Evolutionary conservation across 2,113 vertebrate genomes (phyloP).

Genomic region (Butorides virescens): DNA sequence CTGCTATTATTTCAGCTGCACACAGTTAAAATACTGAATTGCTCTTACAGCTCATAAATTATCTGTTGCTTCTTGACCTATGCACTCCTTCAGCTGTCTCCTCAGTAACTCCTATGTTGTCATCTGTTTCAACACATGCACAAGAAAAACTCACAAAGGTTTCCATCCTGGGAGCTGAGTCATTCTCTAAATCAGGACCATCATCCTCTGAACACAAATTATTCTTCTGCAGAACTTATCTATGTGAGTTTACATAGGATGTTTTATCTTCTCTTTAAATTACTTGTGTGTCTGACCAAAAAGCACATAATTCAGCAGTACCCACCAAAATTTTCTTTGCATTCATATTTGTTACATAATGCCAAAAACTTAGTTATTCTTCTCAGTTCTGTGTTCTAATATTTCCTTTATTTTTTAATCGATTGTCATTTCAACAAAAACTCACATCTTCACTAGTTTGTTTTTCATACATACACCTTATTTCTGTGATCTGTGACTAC

Average conservation of each 20-base stretch:
- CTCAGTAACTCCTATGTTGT: background rate
- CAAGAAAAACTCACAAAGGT: background rate
- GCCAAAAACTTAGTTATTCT: background rate
- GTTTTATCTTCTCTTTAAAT: background rate
- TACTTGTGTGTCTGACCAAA: background rate
- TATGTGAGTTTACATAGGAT: background rate
- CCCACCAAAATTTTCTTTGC: background rate
- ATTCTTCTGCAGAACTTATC: background rate
- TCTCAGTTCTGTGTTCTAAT: background rate
- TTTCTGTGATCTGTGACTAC: background rate
- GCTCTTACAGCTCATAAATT: background rate
- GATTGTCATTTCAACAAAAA: background rate
- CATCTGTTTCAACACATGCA: background rate
- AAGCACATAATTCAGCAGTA: background rate
- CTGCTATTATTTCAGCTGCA: background rate
- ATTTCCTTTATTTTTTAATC: background rate
- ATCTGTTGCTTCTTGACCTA: background rate
- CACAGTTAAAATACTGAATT: background rate
- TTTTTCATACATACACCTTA: background rate
- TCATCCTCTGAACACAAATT: background rate
- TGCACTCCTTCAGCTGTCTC: background rate
- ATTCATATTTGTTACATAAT: background rate
- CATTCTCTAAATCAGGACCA: constrained; percentile 15
- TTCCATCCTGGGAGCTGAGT: constrained; percentile 11
- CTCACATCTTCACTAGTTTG: background rate